These are phyloP conservation scores for Lemur catta DNA, from an alignment of 2,797 vertebrate genomes.

Conservation along the genomic window DNA sequence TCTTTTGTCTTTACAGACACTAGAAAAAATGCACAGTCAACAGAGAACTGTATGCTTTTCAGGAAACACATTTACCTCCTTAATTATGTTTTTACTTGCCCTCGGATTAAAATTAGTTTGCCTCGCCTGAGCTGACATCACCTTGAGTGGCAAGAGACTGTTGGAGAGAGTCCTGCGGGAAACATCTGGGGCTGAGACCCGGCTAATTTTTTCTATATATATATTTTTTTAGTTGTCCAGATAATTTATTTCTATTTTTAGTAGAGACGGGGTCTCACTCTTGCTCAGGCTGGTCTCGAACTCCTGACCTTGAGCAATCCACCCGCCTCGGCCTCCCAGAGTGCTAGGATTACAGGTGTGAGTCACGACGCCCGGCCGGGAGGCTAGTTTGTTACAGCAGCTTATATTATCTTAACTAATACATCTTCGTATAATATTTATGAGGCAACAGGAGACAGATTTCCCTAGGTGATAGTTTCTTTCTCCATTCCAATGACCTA, in stretches of 20 bases:
- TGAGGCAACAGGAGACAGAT: background rate
- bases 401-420: background rate
- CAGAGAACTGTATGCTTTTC: slow-evolving; percentile 28
- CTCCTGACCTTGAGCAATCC: too few species aligned
- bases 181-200: background rate
- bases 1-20: slow-evolving; percentile 57
- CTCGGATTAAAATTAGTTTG: slow-evolving; percentile 49
- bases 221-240: too few species aligned
- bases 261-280: too few species aligned
- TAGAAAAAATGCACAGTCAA: slow-evolving; percentile 19
- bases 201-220: too few species aligned
- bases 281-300: too few species aligned
- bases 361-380: too few species aligned
- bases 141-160: background rate
- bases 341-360: too few species aligned
- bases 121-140: slow-evolving; percentile 6
- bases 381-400: background rate
- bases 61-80: slow-evolving; percentile 61
- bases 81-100: slow-evolving; percentile 63
- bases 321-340: too few species aligned
- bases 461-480: background rate
- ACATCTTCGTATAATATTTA: background rate
- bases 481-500: background rate
- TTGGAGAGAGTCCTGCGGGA: background rate
- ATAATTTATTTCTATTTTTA: too few species aligned